These are phyloP conservation scores for Apocheima hispidaria DNA, from an alignment of 2,888 invertebrate genomes.

Conservation along the genomic window DNA sequence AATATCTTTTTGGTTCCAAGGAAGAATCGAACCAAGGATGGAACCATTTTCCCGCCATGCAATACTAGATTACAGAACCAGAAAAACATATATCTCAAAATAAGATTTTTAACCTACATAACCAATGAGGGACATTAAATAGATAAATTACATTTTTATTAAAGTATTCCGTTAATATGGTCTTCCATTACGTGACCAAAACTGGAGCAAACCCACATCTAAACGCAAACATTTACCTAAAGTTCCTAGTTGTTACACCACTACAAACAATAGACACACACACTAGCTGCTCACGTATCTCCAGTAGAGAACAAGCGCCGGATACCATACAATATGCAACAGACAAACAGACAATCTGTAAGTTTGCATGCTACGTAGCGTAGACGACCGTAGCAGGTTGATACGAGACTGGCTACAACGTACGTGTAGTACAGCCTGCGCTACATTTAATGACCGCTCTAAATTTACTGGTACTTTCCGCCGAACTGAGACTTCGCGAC, in stretches of 20 bases:
- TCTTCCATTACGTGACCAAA: background rate
- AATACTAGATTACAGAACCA: too few species aligned
- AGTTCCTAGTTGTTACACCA: background rate
- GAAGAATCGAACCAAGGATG: too few species aligned
- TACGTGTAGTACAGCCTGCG: background rate
- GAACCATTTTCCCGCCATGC: too few species aligned
- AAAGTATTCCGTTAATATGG: too few species aligned
- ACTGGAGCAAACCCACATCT: background rate
- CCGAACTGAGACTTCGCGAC: too few species aligned
- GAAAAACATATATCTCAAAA: too few species aligned
- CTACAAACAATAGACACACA: background rate
- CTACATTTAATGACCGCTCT: background rate
- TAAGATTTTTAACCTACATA: too few species aligned
- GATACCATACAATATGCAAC: slow-evolving; percentile 24
- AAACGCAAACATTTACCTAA: background rate
- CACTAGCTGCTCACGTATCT: slow-evolving; percentile 11
- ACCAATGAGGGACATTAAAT: too few species aligned
- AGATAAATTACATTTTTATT: too few species aligned
- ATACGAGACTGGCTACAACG: slow-evolving; percentile 25
- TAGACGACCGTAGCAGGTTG: slow-evolving; percentile 38
- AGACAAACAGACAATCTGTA: slow-evolving; percentile 20
- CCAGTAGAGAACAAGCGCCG: slow-evolving; percentile 13
- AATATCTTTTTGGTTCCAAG: too few species aligned
- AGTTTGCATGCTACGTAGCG: slow-evolving; percentile 23
- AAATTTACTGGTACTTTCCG: background rate